Evolutionary conservation across 2,113 vertebrate species (phyloP).

Genomic region (Etia nguti): DNA sequence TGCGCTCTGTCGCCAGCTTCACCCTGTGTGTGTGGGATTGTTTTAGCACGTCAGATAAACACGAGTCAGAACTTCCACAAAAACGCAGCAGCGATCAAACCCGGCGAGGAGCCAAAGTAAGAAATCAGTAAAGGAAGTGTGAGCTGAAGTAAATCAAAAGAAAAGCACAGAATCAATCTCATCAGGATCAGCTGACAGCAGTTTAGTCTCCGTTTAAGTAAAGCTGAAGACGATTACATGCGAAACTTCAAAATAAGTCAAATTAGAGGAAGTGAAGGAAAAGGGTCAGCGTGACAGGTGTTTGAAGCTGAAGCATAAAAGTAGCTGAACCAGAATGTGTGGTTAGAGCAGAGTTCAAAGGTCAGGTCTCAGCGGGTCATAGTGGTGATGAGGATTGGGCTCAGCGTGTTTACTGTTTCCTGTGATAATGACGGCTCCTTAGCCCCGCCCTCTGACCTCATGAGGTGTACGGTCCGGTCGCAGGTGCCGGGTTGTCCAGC

Average conservation of each 20-base stretch:
- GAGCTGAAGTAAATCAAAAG: neutral
- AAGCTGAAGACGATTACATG: neutral
- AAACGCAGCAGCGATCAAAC: neutral
- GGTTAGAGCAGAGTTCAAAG: neutral
- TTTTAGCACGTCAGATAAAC: neutral
- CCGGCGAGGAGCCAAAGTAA: neutral
- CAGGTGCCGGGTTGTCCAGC: constrained; percentile 12
- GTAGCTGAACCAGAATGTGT: neutral
- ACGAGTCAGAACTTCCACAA: neutral
- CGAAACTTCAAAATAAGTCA: neutral
- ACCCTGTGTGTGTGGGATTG: neutral
- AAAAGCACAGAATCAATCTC: neutral
- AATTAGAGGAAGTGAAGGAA: neutral
- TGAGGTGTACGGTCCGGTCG: constrained; percentile 79
- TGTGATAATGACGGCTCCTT: neutral
- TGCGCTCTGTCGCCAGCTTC: neutral
- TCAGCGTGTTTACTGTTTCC: neutral
- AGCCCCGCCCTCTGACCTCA: constrained; percentile 67
- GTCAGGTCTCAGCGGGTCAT: neutral
- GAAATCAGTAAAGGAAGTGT: neutral
- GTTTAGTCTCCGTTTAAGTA: neutral
- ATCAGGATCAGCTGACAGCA: neutral
- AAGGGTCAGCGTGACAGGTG: neutral
- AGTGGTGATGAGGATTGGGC: neutral
- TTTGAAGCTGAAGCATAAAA: neutral